Conservation (phyloP, 2,888 invertebrate species). For the Erannis defoliaria region DNA sequence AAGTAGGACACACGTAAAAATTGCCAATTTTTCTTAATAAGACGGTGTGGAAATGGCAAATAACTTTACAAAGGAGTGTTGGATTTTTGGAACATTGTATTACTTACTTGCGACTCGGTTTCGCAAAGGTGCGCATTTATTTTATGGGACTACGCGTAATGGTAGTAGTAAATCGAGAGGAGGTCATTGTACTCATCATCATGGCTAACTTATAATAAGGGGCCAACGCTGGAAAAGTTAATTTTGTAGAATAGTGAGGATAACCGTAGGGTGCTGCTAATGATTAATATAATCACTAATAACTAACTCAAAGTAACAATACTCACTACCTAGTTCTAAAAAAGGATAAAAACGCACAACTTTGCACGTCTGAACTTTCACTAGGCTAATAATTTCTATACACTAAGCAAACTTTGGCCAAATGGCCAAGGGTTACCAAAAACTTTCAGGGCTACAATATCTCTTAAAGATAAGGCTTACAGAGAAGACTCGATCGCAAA, state of each 20-base stretch:
- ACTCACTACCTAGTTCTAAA: background rate
- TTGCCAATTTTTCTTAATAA: constrained; percentile 85
- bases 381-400: constrained; percentile 26
- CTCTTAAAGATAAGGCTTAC: constrained; percentile 33
- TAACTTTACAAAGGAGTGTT: constrained; percentile 49
- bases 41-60: constrained; percentile 59
- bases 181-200: no score
- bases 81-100: background rate
- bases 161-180: no score
- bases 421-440: constrained; percentile 22
- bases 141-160: no score
- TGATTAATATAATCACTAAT: background rate
- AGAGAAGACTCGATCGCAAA: constrained; percentile 34
- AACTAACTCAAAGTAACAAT: background rate
- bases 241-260: no score
- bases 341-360: constrained; percentile 1
- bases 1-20: constrained; percentile 82
- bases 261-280: no score
- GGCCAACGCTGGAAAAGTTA: no score
- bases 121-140: no score
- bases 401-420: constrained; percentile 29
- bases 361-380: constrained; percentile 21
- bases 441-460: constrained; percentile 36
- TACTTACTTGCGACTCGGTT: background rate
- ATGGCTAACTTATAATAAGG: no score